Evolutionary conservation across 1,140 invertebrate genomes (phyloP), one percentile per base, ranked within the genome.

Genomic region (Yoshiicerus persimilis): DNA sequence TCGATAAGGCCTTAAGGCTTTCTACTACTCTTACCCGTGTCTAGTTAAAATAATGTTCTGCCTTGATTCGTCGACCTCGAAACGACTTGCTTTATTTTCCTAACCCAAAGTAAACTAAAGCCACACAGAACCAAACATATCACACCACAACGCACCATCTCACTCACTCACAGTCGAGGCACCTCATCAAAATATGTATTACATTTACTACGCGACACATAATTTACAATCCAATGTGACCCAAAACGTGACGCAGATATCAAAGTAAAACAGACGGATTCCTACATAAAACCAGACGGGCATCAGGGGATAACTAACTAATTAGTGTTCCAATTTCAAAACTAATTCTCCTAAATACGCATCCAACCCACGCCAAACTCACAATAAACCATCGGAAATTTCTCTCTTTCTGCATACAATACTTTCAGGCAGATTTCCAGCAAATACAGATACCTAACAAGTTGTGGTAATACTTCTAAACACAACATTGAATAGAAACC

Each of bases 261-360:
- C 27, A 20, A 16, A 75, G 41, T 16, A n/a, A 56, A 56, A 56
- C n/a, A 6, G 47, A 56, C 16, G n/a, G 47, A 56, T 56, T 41
- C 39, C 32, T 4, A 66, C 62, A 66, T 9, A 34, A 75, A 2
- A 32, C 70, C 16, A 36, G 13, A 34, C 32, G 30, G 70, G 20
- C 75, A 80, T 27, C 83, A 56, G n/a, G 83, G 83, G 83, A 84
- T 84, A 84, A 84, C 38, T 84, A 80, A 84, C 83, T 84, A 84
- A 84, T 84, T 84, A 84, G 83, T 84, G 83, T 84, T 84, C 83
- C 83, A 84, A 84, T 84, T 84, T 84, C 83, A 47, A 41, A 84
- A 84, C 83, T 84, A 84, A 84, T 84, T 84, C 83, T 30, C 13
- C 1, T 80, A 36, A n/a, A 80, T 80, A 80, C 34, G 34, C 75